Percentiles rank a stretch among this genome's conserved stretches.
Evolutionary conservation across 2,797 vertebrate species (phyloP).

Genomic region (Allobates femoralis): DNA sequence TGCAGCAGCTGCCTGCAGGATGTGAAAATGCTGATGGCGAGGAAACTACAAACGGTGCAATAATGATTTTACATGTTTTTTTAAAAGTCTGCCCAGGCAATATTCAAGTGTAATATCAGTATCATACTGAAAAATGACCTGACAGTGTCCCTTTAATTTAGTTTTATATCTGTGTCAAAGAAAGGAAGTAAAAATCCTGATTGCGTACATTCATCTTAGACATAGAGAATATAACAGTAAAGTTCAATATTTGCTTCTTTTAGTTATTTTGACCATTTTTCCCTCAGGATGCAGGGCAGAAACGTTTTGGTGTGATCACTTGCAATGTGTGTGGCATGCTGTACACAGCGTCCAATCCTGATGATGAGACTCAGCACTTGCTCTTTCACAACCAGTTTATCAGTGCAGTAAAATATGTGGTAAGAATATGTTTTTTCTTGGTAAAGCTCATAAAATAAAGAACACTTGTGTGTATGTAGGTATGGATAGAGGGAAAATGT

Average conservation of each 20-base stretch:
- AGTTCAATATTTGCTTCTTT: not conserved
- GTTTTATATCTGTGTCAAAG: not conserved
- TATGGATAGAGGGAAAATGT: no score
- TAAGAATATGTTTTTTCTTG: slow-evolving; percentile 74
- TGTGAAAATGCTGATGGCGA: no score
- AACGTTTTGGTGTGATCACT: slow-evolving; percentile 92
- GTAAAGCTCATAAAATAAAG: no score
- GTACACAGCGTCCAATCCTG: slow-evolving; percentile 92
- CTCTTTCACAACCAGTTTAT: slow-evolving; percentile 99
- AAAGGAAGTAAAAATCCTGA: not conserved
- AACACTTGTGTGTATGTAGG: no score
- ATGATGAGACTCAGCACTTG: slow-evolving; percentile 96
- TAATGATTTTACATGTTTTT: no score
- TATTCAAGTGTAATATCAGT: no score
- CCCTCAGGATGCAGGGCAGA: slow-evolving; percentile 87
- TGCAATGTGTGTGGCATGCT: slow-evolving; percentile 98
- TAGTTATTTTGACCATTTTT: not conserved
- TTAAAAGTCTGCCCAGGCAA: no score
- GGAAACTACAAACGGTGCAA: no score
- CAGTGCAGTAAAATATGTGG: slow-evolving; percentile 98
- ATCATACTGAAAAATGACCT: no score
- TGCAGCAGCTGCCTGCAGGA: no score
- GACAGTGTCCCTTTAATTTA: no score
- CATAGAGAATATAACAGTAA: not conserved
- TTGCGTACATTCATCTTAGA: not conserved